Evolutionary conservation across 2,797 vertebrate species (phyloP).

Genomic region (Crocidura indochinensis): DNA sequence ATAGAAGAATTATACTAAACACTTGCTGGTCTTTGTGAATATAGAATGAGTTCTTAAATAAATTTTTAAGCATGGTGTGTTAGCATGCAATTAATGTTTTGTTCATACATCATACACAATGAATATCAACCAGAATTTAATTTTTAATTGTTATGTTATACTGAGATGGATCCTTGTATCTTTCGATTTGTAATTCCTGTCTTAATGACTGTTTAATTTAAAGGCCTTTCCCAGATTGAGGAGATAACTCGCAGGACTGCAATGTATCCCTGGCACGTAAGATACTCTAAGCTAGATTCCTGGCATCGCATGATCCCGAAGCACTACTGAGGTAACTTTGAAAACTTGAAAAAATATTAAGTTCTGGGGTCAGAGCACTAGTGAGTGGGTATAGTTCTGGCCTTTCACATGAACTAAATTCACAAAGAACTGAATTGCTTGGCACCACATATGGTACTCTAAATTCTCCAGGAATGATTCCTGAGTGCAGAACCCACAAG

Average conservation of each 20-base stretch:
- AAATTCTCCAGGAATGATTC: no score
- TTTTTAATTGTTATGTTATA: slow-evolving; percentile 39
- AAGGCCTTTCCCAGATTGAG: not conserved
- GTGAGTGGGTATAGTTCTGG: no score
- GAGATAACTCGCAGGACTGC: no score
- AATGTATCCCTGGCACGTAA: no score
- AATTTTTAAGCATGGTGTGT: slow-evolving; percentile 16
- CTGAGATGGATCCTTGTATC: not conserved
- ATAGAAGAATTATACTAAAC: not conserved
- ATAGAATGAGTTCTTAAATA: slow-evolving; percentile 43
- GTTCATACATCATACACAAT: not conserved
- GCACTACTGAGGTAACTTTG: not conserved
- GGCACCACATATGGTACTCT: no score
- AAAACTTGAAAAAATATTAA: not conserved
- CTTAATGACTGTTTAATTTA: not conserved
- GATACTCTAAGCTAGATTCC: no score
- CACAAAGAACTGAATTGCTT: no score
- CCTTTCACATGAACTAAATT: no score
- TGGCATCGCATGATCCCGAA: no score
- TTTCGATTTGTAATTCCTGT: not conserved
- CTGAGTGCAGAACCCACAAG: no score
- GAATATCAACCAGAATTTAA: slow-evolving; percentile 39
- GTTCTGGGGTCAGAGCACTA: not conserved
- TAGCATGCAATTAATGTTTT: not conserved
- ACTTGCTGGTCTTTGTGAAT: not conserved